Conservation (phyloP, 1,140 invertebrate genomes). For the Macrocentrus cingulum region DNA sequence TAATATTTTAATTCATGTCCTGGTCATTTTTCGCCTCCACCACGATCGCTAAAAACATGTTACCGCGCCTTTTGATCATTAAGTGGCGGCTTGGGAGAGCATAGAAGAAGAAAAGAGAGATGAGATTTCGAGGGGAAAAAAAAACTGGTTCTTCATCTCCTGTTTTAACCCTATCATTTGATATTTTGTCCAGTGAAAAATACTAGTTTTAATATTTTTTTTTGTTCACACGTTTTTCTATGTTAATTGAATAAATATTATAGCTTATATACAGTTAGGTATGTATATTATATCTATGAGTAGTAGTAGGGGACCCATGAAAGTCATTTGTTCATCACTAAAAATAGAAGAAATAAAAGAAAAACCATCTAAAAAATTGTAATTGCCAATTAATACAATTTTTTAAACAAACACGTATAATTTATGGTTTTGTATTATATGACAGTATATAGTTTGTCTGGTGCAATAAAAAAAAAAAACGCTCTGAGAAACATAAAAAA, state of each 20-base stretch:
- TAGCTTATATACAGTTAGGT: neutral
- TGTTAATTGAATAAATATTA: constrained; percentile 12
- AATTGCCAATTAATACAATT: constrained; percentile 1
- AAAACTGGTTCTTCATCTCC: constrained; percentile 11
- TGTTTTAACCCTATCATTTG: neutral
- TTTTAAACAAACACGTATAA: constrained; percentile 5
- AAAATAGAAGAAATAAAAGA: neutral
- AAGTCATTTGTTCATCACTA: neutral
- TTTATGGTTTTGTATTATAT: constrained; percentile 3
- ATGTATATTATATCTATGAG: neutral
- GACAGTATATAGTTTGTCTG: too few species aligned
- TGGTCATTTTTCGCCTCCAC: neutral
- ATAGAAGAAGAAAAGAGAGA: neutral
- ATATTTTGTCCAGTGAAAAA: constrained; percentile 13
- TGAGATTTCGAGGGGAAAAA: neutral
- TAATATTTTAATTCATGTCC: constrained; percentile 1
- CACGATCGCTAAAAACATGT: constrained; percentile 7
- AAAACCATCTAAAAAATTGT: neutral
- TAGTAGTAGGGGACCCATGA: neutral
- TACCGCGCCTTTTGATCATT: constrained; percentile 5
- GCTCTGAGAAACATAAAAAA: neutral
- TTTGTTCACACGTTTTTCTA: neutral
- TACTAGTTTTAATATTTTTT: constrained; percentile 5
- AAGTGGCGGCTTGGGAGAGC: neutral
- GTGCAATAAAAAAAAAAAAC: neutral